Evolutionary conservation across 2,797 vertebrate species (phyloP).

Genomic region (Acestrorhynchus altus): DNA sequence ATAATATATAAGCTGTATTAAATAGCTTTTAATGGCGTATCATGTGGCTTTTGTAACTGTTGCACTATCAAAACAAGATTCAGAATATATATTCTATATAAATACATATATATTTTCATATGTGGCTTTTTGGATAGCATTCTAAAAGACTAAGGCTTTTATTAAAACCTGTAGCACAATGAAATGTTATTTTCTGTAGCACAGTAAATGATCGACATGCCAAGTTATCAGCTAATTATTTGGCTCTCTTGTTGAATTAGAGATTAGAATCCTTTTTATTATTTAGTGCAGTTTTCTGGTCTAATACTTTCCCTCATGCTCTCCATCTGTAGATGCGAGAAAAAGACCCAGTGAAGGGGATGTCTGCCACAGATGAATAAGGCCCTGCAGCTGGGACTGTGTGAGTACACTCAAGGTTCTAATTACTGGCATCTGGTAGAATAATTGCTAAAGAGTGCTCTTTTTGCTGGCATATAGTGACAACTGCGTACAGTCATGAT

Average conservation of each 20-base stretch:
- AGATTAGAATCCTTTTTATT: background rate
- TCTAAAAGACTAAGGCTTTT: background rate
- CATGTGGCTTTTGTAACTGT: background rate
- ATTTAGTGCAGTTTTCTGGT: background rate
- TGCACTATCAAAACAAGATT: too few species aligned
- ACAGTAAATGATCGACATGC: too few species aligned
- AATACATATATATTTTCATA: too few species aligned
- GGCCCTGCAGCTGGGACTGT: constrained; percentile 35
- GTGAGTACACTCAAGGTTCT: constrained; percentile 28
- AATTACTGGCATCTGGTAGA: constrained; percentile 8
- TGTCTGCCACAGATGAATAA: constrained; percentile 81
- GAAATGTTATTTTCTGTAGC: background rate
- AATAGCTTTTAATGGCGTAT: constrained; percentile 18
- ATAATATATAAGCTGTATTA: constrained; percentile 13
- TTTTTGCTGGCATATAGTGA: background rate
- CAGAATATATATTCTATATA: background rate
- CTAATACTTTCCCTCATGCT: constrained; percentile 4
- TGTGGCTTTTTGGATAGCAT: background rate
- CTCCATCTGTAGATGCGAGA: constrained; percentile 81
- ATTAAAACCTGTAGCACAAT: background rate
- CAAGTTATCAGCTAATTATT: background rate
- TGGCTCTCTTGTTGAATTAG: background rate
- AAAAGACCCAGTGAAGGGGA: constrained; percentile 88
- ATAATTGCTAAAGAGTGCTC: constrained; percentile 13
- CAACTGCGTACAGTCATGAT: constrained; percentile 1